Base-by-base conservation (phyloP, 2,113 vertebrate genomes). In the Hyperopisus bebe region DNA sequence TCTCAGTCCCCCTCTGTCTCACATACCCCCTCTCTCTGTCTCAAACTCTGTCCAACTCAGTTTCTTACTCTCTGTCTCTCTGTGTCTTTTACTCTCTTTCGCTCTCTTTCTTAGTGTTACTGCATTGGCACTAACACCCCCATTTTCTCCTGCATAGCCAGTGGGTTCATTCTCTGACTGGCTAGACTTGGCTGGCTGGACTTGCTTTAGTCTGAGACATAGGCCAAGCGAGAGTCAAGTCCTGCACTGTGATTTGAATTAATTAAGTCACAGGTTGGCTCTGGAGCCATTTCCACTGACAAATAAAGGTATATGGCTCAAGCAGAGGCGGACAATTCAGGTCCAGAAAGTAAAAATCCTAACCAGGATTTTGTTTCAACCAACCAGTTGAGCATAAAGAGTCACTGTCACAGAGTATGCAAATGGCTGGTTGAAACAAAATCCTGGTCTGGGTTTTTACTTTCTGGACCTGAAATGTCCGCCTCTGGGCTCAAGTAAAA, bases 231-330 rank as follows among this genome's bases (percentile, higher is more conserved):
- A 84, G 39, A n/a, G 82, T 47, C 42, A 83, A 46, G 24, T 21
- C 19, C 39, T 84, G 82, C 39, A 44, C 44, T 24, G 82, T 84
- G 82, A 47, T 84, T 84, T 84, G 21, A 46, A 47, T 47, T n/a
- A 44, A 47, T 84, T 46, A 84, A 84, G 44, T 44, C 44, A 84
- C 8, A 46, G 44, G 82, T 24, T 84, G 42, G 24, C 44, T 80
- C 74, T 42, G 35, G 74, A 80, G 74, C 74, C 74, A 80, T 80
- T 80, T 80, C 74, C 74, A 80, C 74, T 42, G 74, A 42, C 74
- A 80, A 80, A 80, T 7, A 24, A 47, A 53, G n/a, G 48, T 53
- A 5, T 48, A 19, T 27, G n/a, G 3, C 27, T 31, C 24, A 47
- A 86, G 84, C n/a, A n/a, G n/a, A n/a, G n/a, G n/a, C n/a, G n/a